These are phyloP conservation scores for Mesoligia furuncula DNA, from an alignment of 2,888 invertebrate species.

Conservation along the genomic window DNA sequence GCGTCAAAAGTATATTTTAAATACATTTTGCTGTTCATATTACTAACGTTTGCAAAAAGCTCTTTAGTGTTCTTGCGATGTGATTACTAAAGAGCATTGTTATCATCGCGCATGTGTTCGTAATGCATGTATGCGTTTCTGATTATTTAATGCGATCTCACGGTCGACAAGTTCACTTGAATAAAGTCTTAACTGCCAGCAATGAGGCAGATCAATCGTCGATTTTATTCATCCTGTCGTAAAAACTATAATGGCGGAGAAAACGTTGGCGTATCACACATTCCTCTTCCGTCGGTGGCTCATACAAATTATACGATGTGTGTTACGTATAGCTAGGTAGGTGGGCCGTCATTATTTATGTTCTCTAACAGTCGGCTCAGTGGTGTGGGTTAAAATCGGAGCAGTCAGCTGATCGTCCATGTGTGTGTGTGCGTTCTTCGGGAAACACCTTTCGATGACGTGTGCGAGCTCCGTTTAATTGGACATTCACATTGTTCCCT, in stretches of 20 bases:
- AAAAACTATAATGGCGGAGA: slow-evolving; percentile 84
- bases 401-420: slow-evolving; percentile 89
- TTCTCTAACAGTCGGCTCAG: slow-evolving; percentile 88
- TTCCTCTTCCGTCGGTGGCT: slow-evolving; percentile 84
- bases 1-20: slow-evolving; percentile 4
- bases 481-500: slow-evolving; percentile 89
- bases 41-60: slow-evolving; percentile 49
- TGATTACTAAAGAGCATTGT: slow-evolving; percentile 71
- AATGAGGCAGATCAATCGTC: slow-evolving; percentile 74
- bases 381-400: slow-evolving; percentile 90
- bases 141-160: slow-evolving; percentile 88
- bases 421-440: slow-evolving; percentile 89
- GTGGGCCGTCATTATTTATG: slow-evolving; percentile 91
- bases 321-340: slow-evolving; percentile 89
- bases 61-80: slow-evolving; percentile 44
- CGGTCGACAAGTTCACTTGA: slow-evolving; percentile 71
- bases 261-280: slow-evolving; percentile 85
- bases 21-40: slow-evolving; percentile 30
- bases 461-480: slow-evolving; percentile 89
- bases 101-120: slow-evolving; percentile 79
- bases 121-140: slow-evolving; percentile 81
- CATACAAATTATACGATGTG: slow-evolving; percentile 89
- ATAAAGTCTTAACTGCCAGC: slow-evolving; percentile 81
- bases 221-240: slow-evolving; percentile 81
- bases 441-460: slow-evolving; percentile 91